Conservation (phyloP, 2,113 vertebrate genomes). For the Eira barbara region DNA sequence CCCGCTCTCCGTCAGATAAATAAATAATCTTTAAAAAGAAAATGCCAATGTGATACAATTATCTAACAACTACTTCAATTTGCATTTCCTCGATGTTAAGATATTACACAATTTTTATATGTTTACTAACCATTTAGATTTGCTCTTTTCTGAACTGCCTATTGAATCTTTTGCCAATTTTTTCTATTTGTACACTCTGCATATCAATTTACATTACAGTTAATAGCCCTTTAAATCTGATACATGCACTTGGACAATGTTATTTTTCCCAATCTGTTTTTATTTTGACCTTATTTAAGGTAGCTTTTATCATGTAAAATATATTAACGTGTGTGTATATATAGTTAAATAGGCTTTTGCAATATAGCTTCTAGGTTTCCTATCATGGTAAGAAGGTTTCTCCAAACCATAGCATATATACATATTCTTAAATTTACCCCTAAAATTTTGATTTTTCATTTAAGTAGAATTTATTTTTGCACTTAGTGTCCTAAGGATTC, state of each 20-base stretch:
- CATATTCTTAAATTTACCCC: background rate
- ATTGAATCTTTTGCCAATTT: background rate
- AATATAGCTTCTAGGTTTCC: background rate
- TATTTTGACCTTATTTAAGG: background rate
- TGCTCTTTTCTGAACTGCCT: background rate
- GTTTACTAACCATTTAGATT: background rate
- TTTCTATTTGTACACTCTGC: background rate
- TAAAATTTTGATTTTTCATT: conserved; percentile 21
- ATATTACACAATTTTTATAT: background rate
- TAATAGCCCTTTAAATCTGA: background rate
- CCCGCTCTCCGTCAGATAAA: too few species aligned
- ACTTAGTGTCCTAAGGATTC: background rate
- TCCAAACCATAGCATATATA: background rate
- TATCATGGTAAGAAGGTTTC: background rate
- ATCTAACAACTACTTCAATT: background rate
- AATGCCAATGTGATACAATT: background rate
- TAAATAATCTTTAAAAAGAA: too few species aligned
- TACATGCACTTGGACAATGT: background rate
- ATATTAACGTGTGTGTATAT: background rate
- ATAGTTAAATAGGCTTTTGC: background rate
- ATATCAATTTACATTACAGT: background rate
- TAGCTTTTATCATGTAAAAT: background rate
- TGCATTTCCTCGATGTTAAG: background rate
- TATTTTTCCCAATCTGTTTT: conserved; percentile 31
- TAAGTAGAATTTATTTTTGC: conserved; percentile 27